Evolutionary conservation across 2,797 vertebrate genomes (phyloP), one percentile per base, ranked within the genome.

Genomic region (Acrossocheilus fasciatus): DNA sequence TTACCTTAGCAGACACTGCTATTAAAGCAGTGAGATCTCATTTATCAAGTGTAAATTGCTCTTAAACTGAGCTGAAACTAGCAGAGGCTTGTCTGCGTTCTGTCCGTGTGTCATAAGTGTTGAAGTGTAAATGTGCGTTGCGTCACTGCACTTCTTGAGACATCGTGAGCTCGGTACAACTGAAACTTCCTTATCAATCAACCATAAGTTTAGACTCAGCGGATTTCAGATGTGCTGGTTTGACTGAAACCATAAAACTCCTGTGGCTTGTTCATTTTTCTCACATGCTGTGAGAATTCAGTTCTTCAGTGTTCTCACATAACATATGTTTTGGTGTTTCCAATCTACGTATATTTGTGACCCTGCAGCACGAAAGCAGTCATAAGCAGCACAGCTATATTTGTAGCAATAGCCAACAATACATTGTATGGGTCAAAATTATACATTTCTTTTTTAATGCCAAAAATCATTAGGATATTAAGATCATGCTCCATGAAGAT

Each of bases 261-360:
- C 23, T 41, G 73, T 18, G 41, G 83, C 73, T 4, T 1, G 34
- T 36, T 36, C 34, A 36, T 36, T 39, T 34, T 12, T 36, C 4
- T 50, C 43, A 26, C 34, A 4, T 9, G 26, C 20, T 52, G 30
- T 76, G 72, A 64, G 69, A 62, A 81, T 23, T 39, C 0, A 12
- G 6, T 52, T 52, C 59, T 30, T 47, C 2, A 0, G 30, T 52
- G 18, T 39, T 75, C 82, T 62, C 54, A 43, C 6, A 3, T 64
- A 8, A 26, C 11, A 7, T 15, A 0, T 5, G 10, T n/a, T 3
- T n/a, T n/a, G 2, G 1, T 59, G 20, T 43, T 36, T 69, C 3
- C 15, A 36, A 4, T 12, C 57, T 9, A n/a, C 10, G 43, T 43
- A 43, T 43, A 43, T 43, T 0, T 43, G 3, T 43, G 43, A 2